phyloP scores from a whole-genome alignment of 2,113 vertebrate genomes.

The Atractosteus spatula region DNA sequence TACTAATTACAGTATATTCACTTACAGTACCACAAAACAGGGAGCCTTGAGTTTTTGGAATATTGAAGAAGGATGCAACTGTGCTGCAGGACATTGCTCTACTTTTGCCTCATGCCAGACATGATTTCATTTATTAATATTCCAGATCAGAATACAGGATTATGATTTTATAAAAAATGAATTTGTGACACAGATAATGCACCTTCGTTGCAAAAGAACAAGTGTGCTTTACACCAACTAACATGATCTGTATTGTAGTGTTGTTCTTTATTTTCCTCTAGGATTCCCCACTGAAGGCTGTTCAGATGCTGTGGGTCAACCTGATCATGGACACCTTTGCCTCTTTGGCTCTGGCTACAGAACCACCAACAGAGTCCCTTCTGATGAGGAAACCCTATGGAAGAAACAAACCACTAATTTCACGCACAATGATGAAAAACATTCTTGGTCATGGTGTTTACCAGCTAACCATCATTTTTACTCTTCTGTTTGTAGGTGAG shows the following conservation, averaged over 20 bases:
- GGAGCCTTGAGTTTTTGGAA: no score
- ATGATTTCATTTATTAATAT: no score
- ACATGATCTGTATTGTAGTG: background rate
- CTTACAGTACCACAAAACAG: no score
- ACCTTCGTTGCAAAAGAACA: no score
- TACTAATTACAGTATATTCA: no score
- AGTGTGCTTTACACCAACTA: background rate
- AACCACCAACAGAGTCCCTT: slow-evolving; percentile 87
- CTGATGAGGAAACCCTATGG: slow-evolving; percentile 87
- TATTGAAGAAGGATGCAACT: no score
- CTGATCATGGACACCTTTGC: slow-evolving; percentile 97
- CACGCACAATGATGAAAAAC: slow-evolving; percentile 97
- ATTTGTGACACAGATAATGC: no score
- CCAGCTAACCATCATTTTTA: slow-evolving; percentile 92
- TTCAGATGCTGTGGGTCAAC: slow-evolving; percentile 98
- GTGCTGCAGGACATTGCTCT: no score
- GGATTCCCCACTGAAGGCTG: slow-evolving; percentile 94
- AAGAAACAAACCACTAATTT: slow-evolving; percentile 94
- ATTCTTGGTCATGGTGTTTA: slow-evolving; percentile 90
- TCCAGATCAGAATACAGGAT: no score
- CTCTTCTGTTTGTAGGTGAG: slow-evolving; percentile 87
- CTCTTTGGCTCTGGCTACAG: slow-evolving; percentile 89
- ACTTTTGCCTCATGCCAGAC: no score
- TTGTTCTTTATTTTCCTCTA: slow-evolving; percentile 35
- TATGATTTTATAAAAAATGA: no score